Percentiles rank a stretch among this genome's conserved stretches.
These are phyloP conservation scores for Aphyosemion australe DNA, from an alignment of 2,113 vertebrate genomes.

Conservation along the genomic window DNA sequence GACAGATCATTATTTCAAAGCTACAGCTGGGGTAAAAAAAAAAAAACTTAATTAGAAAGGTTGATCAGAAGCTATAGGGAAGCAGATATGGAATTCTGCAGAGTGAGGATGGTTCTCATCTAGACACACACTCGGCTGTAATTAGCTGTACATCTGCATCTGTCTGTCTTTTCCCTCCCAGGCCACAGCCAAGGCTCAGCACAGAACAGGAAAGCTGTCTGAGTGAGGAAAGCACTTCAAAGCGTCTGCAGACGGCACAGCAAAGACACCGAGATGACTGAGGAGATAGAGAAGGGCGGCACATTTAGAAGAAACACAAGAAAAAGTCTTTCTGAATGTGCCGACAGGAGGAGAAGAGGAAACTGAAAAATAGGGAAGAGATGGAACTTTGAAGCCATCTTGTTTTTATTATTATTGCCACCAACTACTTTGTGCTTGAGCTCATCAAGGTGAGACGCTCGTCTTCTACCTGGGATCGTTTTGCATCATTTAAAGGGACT, in stretches of 20 bases:
- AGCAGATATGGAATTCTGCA: background rate
- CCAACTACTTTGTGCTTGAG: constrained; percentile 8
- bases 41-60: background rate
- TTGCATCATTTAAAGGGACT: no score
- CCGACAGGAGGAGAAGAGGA: constrained; percentile 9
- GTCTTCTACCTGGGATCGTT: no score
- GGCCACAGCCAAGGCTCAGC: constrained; percentile 26
- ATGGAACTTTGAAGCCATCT: constrained; percentile 21
- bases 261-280: constrained; percentile 54
- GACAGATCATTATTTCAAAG: constrained; percentile 15
- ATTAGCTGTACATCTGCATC: constrained; percentile 45
- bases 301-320: constrained; percentile 16
- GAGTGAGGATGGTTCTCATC: constrained; percentile 6
- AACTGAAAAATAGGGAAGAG: constrained; percentile 8
- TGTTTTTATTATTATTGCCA: background rate
- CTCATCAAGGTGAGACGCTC: background rate
- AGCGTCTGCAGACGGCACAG: constrained; percentile 37
- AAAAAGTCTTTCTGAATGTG: constrained; percentile 25
- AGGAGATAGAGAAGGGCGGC: constrained; percentile 39
- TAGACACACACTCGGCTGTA: constrained; percentile 33
- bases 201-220: constrained; percentile 47
- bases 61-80: background rate
- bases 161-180: background rate
- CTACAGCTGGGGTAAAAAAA: background rate
- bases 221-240: constrained; percentile 62